These are phyloP conservation scores for Phrixothrix hirtus DNA, from an alignment of 2,888 invertebrate genomes.

Conservation along the genomic window DNA sequence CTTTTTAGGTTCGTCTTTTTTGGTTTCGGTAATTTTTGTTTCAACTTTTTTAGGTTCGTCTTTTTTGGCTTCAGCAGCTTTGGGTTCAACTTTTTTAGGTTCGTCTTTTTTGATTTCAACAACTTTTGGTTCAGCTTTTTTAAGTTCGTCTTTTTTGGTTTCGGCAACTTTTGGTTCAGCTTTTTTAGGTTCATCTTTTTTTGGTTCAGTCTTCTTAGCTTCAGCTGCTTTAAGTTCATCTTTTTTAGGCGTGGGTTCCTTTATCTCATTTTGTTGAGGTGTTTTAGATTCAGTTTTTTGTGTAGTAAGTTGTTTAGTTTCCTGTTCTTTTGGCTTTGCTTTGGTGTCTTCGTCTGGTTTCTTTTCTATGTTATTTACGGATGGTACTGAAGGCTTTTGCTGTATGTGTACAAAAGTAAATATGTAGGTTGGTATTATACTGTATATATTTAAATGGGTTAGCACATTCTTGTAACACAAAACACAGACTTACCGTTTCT, in stretches of 20 bases:
- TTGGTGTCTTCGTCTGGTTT: conserved; percentile 28
- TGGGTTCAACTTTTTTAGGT: conserved; percentile 34
- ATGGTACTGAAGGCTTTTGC: conserved; percentile 34
- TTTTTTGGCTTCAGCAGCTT: conserved; percentile 25
- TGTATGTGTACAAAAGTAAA: conserved; percentile 20
- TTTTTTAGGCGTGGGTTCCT: not conserved
- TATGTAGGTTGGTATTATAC: not conserved
- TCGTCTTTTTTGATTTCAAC: conserved; percentile 35
- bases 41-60: too few species aligned
- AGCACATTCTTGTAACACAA: conserved; percentile 10
- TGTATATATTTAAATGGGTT: conserved; percentile 2
- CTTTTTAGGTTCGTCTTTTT: too few species aligned
- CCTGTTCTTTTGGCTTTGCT: conserved; percentile 50
- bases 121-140: conserved; percentile 40
- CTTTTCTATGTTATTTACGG: conserved; percentile 40
- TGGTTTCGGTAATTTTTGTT: too few species aligned
- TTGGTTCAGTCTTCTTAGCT: conserved; percentile 39
- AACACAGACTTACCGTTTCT: conserved; percentile 48
- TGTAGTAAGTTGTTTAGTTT: conserved; percentile 34
- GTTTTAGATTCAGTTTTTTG: conserved; percentile 51
- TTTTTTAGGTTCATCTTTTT: conserved; percentile 54
- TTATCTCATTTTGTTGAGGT: too few species aligned
- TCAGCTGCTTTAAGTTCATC: conserved; percentile 29
- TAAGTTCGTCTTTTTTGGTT: conserved; percentile 38
- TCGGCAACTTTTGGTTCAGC: conserved; percentile 38